These are phyloP conservation scores for Gallinago jamesoni DNA, from an alignment of 2,113 vertebrate species.

Conservation along the genomic window DNA sequence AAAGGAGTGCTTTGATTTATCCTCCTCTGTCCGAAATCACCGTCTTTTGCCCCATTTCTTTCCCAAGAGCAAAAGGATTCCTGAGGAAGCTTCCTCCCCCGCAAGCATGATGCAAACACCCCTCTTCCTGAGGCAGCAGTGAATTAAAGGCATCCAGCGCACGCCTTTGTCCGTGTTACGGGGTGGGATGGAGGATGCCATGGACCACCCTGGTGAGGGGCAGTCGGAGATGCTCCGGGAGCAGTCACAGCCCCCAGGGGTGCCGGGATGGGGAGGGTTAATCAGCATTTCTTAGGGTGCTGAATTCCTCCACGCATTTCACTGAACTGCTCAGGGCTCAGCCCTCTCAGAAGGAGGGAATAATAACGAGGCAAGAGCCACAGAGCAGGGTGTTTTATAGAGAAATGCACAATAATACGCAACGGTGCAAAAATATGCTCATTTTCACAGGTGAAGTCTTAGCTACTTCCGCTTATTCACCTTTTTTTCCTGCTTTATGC, in stretches of 20 bases:
- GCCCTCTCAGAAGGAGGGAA: not conserved
- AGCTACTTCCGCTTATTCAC: not conserved
- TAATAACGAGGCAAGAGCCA: not conserved
- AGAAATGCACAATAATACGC: not conserved
- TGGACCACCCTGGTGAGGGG: no score
- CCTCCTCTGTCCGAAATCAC: not conserved
- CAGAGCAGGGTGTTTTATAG: not conserved
- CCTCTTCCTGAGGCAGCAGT: fast-evolving
- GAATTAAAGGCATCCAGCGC: not conserved
- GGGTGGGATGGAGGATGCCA: no score
- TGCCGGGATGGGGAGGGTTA: not conserved
- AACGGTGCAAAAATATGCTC: not conserved
- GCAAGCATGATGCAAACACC: not conserved
- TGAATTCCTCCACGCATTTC: not conserved
- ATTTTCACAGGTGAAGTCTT: not conserved
- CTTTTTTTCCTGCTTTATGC: not conserved
- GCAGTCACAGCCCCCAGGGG: not conserved
- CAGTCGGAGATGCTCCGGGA: not conserved
- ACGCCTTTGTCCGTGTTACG: not conserved
- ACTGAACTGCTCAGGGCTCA: not conserved
- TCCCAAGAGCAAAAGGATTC: not conserved
- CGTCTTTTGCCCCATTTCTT: not conserved
- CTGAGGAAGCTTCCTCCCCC: not conserved
- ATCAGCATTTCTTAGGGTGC: not conserved
- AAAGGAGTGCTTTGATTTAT: not conserved